Percentiles rank a stretch among this genome's conserved stretches.
phyloP scores from a whole-genome alignment of 2,113 vertebrate genomes.

The Sigmodon hispidus region DNA sequence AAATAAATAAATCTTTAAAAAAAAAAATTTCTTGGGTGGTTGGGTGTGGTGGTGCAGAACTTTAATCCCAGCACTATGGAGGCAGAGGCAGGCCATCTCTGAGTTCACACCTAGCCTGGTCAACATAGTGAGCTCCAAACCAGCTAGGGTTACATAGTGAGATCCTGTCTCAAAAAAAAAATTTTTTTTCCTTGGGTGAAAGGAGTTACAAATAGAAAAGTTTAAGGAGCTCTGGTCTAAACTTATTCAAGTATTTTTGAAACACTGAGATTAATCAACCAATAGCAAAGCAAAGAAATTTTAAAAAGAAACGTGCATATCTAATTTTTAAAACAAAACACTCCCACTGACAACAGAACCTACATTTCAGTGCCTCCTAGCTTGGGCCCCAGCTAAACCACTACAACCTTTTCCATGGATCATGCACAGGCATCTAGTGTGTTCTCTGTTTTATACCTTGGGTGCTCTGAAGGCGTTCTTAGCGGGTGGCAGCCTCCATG shows the following conservation, averaged over 20 bases:
- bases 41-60: background rate
- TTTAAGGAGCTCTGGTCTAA: background rate
- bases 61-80: background rate
- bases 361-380: background rate
- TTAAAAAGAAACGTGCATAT: background rate
- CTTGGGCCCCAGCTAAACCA: conserved; percentile 8
- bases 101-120: background rate
- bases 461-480: conserved; percentile 84
- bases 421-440: background rate
- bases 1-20: no score
- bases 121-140: background rate
- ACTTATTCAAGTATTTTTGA: background rate
- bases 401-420: background rate
- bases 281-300: conserved; percentile 22
- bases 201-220: background rate
- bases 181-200: background rate
- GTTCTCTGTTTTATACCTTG: conserved; percentile 81
- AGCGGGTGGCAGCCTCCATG: conserved; percentile 87
- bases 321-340: background rate
- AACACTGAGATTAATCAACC: background rate
- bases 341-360: background rate
- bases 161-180: background rate
- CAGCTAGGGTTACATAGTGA: background rate
- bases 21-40: background rate
- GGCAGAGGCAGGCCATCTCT: background rate